Evolutionary conservation across 2,113 vertebrate species (phyloP), one percentile per base, ranked within the genome.

Genomic region (Datnioides undecimradiatus): DNA sequence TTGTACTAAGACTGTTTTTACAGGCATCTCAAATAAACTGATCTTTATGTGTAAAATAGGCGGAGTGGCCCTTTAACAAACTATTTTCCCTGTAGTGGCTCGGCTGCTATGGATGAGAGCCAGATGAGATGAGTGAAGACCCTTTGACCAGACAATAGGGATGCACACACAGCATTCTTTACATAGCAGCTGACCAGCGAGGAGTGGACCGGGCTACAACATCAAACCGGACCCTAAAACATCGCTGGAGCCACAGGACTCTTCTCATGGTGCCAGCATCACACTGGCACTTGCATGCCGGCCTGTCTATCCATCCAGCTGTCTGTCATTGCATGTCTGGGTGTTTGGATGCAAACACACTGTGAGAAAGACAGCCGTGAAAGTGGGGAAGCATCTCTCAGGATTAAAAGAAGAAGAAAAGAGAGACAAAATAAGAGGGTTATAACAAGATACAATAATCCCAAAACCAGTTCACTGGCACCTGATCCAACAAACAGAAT

Each of bases 141-240:
- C 60, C 59, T 78, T 67, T 64, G 58, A 77, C 40, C 34, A 60
- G 74, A 86, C 69, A 80, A 74, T 33, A 60, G 11, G 4, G 59
- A 87, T 55, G 45, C 73, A 80, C 80, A 66, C 31, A 36, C 55
- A 60, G 66, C 69, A 91, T 91, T 88, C 68, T 71, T 82, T 0
- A 25, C 79, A 82, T 60, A 76, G 75, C 76, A 79, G 67, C 79
- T 73, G 58, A 85, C 46, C 55, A 60, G 62, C 29, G 33, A 75
- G 51, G 78, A 85, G 76, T 23, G 23, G 59, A 41, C 70, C 36
- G 8, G 54, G 33, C 60, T 21, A 31, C 62, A 67, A 49, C 62
- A 79, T 73, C 45, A 66, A 64, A 76, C 49, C 3, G 8, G 46
- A 13, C 27, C 46, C 19, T 60, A 6, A 80, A 55, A 74, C 38